Base-by-base conservation (phyloP, 2,888 invertebrate genomes). In the Tipula vernalis region DNA sequence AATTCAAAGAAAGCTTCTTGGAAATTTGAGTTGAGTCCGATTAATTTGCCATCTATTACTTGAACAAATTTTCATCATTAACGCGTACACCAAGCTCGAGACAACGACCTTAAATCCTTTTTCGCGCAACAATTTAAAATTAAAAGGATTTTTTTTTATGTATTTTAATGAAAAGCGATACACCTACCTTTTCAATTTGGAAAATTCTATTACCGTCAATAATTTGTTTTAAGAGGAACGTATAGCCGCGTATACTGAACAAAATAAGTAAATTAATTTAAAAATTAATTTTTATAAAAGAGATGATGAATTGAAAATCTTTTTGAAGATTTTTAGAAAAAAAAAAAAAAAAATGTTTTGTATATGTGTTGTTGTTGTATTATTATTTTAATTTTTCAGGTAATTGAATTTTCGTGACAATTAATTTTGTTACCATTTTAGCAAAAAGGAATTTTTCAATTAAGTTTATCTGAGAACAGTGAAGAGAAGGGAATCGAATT, bases 281-380 rank as follows among this genome's bases (percentile, higher is more conserved):
- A 71, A 71, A 71, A 71, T 71, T 28, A 71, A 71, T 10, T 28
- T 71, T 71, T 12, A 28, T 28, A 71, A 10, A 28, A 8, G 28
- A 71, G 71, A 71, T 71, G 71, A 71, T 71, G 71, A 71, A 71
- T 71, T 71, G 71, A 71, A 71, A 71, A 71, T 71, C 71, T 71
- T 28, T 28, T 71, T 71, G 71, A 71, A 71, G 71, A 71, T 71
- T 28, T 28, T 71, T 0, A 71, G 28, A 71, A 71, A 18, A 51
- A 51, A 5, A 44, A 6, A 5, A 39, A 44, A 44, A 44, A 44
- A 44, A 44, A 0, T 47, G n/a, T 47, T n/a, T 44, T 44, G 51
- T 51, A 28, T 71, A 28, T 28, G 28, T 71, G 71, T 71, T 71
- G 71, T 71, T 71, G 71, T 71, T 71, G 28, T 18, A 28, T 2